Percentiles rank a stretch among this genome's conserved stretches.
These are phyloP conservation scores for Chalcosyrphus nemorum DNA, from an alignment of 2,888 invertebrate species.

Conservation along the genomic window DNA sequence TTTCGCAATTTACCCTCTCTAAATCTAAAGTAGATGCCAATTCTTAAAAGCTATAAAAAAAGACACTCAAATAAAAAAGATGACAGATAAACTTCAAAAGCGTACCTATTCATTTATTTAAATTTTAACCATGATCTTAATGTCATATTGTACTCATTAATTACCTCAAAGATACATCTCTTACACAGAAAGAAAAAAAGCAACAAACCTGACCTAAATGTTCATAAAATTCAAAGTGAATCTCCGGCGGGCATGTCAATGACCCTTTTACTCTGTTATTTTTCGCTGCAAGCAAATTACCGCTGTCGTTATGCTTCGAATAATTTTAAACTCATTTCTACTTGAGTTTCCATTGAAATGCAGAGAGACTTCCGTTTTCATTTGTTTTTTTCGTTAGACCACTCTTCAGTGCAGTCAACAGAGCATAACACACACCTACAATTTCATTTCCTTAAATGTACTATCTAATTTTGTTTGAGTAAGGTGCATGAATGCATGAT, in stretches of 20 bases:
- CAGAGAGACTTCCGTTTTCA: constrained; percentile 44
- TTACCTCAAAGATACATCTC: not conserved
- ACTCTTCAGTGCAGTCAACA: constrained; percentile 36
- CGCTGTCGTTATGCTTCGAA: constrained; percentile 44
- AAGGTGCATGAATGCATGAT: not conserved
- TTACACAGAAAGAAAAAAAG: not conserved
- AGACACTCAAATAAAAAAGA: not conserved
- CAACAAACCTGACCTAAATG: constrained; percentile 32
- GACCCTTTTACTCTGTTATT: constrained; percentile 13
- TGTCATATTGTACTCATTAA: not conserved
- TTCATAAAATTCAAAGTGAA: not conserved
- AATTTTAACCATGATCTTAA: not conserved
- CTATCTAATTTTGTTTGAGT: too few relatives aligned
- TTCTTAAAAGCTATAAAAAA: not conserved
- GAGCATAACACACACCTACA: constrained; percentile 19
- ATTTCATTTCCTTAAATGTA: constrained; percentile 13
- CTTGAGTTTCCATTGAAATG: constrained; percentile 1
- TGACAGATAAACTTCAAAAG: not conserved
- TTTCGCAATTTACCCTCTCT: not conserved
- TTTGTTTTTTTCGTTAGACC: not conserved
- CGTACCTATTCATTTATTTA: not conserved
- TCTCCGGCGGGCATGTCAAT: constrained; percentile 25
- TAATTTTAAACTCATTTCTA: constrained; percentile 14
- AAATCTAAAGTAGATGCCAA: not conserved
- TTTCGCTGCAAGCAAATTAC: constrained; percentile 31